Conservation (phyloP, 2,888 invertebrate species). For the Tenthredo amoena region DNA sequence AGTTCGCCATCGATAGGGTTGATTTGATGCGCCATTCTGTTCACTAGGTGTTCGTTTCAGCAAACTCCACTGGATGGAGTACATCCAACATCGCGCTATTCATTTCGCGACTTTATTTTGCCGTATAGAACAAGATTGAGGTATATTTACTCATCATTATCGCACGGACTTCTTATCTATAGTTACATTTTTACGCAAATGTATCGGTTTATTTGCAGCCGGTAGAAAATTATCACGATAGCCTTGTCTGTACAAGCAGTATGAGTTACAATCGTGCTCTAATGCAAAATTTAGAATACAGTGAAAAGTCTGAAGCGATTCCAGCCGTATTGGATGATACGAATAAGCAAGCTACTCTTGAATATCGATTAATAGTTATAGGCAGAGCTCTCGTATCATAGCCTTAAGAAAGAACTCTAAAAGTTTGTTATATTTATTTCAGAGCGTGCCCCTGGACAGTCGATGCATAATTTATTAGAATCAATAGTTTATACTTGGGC, state of each 20-base stretch:
- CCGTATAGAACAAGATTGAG: neutral
- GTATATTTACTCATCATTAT: neutral
- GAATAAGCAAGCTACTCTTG: no score
- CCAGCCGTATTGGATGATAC: neutral
- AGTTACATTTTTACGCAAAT: neutral
- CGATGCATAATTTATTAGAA: slow-evolving; percentile 45
- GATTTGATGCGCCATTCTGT: neutral
- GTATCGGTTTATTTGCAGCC: neutral
- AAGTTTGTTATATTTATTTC: slow-evolving; percentile 16
- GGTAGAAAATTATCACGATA: neutral
- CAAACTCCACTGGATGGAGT: neutral
- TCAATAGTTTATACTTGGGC: slow-evolving; percentile 40
- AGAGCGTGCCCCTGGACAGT: slow-evolving; percentile 42
- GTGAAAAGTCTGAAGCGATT: neutral
- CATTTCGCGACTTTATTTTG: neutral
- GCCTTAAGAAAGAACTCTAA: neutral
- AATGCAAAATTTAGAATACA: neutral
- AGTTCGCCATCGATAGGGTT: neutral
- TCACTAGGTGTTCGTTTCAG: neutral
- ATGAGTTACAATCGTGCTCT: neutral
- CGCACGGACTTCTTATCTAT: neutral
- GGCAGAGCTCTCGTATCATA: neutral
- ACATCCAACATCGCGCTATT: neutral
- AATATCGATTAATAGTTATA: slow-evolving; percentile 11
- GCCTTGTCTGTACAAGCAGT: neutral